Conservation (phyloP, 2,797 vertebrate species). For the Schizopygopsis pylzovi region DNA sequence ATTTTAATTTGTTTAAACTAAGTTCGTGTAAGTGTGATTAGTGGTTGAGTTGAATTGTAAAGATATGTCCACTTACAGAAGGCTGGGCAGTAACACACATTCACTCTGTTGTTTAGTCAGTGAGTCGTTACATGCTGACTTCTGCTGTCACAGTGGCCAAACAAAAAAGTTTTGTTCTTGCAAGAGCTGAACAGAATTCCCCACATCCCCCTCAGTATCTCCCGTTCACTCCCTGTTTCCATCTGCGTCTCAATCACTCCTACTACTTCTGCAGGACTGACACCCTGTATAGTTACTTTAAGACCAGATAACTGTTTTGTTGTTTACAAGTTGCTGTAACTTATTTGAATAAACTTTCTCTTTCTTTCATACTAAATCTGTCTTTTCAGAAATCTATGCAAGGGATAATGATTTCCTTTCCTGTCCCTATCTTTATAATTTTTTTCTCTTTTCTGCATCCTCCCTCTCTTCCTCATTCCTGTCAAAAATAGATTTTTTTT, state of each 20-base stretch:
- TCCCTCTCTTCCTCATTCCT: not conserved
- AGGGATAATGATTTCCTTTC: not conserved
- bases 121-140: slow-evolving; percentile 56
- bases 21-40: not conserved
- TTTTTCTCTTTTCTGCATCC: not conserved
- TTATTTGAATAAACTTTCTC: not conserved
- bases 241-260: slow-evolving; percentile 39
- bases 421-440: not conserved
- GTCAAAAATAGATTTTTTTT: slow-evolving; percentile 38
- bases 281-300: slow-evolving; percentile 9
- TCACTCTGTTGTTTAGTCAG: slow-evolving; percentile 59
- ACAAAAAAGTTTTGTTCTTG: slow-evolving; percentile 78
- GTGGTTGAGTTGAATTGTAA: not conserved
- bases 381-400: not conserved
- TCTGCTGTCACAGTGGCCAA: slow-evolving; percentile 61
- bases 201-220: slow-evolving; percentile 49
- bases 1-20: not conserved
- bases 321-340: not conserved
- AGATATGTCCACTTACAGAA: slow-evolving; percentile 19
- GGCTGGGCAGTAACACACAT: slow-evolving; percentile 29
- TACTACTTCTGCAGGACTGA: slow-evolving; percentile 12
- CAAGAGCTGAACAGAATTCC: slow-evolving; percentile 73
- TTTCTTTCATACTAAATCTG: not conserved
- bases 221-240: slow-evolving; percentile 29
- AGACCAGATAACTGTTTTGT: not conserved